Conservation (phyloP, 2,888 invertebrate species). For the Micoletzkya japonica region DNA sequence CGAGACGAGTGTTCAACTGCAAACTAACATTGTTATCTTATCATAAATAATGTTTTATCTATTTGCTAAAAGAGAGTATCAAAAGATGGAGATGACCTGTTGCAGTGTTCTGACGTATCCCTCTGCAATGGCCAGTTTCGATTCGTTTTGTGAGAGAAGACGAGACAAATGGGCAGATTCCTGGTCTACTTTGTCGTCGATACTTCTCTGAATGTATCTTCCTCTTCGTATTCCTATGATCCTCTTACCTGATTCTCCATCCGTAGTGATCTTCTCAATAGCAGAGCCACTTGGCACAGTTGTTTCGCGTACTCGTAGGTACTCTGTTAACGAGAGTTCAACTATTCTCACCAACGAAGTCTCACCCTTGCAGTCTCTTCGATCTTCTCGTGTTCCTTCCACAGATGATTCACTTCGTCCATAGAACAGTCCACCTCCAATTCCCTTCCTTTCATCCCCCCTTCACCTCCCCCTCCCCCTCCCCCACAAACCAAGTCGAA, state of each 20-base stretch:
- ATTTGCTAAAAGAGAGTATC: too few species aligned
- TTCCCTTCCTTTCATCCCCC: slow-evolving; percentile 28
- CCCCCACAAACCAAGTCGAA: too few species aligned
- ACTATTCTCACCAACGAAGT: background rate
- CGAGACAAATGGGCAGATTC: slow-evolving; percentile 40
- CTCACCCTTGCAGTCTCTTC: slow-evolving; percentile 78
- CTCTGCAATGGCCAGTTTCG: slow-evolving; percentile 39
- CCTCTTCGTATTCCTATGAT: slow-evolving; percentile 29
- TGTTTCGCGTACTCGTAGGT: slow-evolving; percentile 82
- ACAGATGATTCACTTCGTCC: slow-evolving; percentile 76
- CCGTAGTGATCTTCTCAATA: slow-evolving; percentile 76
- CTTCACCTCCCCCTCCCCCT: background rate
- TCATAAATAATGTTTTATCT: too few species aligned
- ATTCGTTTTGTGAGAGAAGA: slow-evolving; percentile 45
- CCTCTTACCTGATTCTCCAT: slow-evolving; percentile 56
- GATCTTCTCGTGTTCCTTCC: slow-evolving; percentile 77
- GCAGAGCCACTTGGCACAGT: slow-evolving; percentile 76
- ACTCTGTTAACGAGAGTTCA: slow-evolving; percentile 69
- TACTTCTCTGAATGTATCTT: slow-evolving; percentile 10
- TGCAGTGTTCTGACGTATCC: slow-evolving; percentile 42
- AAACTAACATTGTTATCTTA: too few species aligned
- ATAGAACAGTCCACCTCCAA: slow-evolving; percentile 72
- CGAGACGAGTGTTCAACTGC: too few species aligned
- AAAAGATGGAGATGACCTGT: too few species aligned
- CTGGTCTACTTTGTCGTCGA: slow-evolving; percentile 38